phyloP scores from a whole-genome alignment of 2,797 vertebrate genomes.

The Chanos chanos region DNA sequence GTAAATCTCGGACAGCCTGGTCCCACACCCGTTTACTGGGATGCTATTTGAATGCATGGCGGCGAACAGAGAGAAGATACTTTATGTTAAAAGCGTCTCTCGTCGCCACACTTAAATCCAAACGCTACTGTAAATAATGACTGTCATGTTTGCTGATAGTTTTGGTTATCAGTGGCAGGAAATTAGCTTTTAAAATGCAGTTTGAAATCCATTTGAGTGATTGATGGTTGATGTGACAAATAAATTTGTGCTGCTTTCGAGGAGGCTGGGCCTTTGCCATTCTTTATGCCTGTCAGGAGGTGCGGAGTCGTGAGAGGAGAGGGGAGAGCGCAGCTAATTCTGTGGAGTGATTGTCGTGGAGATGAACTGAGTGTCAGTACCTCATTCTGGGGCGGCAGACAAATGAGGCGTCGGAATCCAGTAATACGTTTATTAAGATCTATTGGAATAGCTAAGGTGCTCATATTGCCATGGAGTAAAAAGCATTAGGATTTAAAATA shows the following conservation, averaged over 20 bases:
- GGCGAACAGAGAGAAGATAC: constrained; percentile 43
- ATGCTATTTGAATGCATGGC: constrained; percentile 60
- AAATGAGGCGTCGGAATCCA: background rate
- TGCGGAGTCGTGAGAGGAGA: constrained; percentile 65
- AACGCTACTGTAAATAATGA: constrained; percentile 74
- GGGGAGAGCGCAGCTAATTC: constrained; percentile 61
- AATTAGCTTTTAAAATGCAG: constrained; percentile 86
- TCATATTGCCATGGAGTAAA: no score
- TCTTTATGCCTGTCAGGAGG: constrained; percentile 73
- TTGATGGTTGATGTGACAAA: constrained; percentile 76
- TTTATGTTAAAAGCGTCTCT: constrained; percentile 58
- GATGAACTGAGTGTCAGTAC: constrained; percentile 62
- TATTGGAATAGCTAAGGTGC: no score
- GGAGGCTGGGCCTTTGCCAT: constrained; percentile 62
- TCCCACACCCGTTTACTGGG: constrained; percentile 17
- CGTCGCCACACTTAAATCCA: constrained; percentile 66
- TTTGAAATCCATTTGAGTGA: constrained; percentile 82
- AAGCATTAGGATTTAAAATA: no score
- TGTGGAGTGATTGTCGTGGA: constrained; percentile 56
- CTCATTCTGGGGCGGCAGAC: background rate
- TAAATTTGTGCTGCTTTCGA: constrained; percentile 74
- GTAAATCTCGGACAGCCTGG: constrained; percentile 52
- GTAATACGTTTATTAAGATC: no score
- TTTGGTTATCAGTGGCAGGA: constrained; percentile 77
- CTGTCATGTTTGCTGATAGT: constrained; percentile 57